A percentile compares a stretch with the other conserved stretches of the same genome.
Evolutionary conservation across 1,140 invertebrate genomes (phyloP).

Genomic region (Aphidius ervi): DNA sequence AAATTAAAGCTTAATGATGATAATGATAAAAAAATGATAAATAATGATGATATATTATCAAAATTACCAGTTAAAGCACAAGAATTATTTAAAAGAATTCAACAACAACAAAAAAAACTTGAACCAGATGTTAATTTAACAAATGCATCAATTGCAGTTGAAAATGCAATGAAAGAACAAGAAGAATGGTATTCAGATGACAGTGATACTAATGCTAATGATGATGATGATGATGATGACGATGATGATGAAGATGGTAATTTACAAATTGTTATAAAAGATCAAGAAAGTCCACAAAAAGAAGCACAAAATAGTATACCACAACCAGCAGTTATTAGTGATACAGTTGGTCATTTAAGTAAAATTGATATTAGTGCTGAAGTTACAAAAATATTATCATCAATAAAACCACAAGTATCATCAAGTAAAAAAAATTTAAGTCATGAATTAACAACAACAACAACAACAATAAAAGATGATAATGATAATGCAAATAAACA

Average conservation of each 20-base stretch:
- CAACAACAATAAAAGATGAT: conserved; percentile 7
- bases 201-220: conserved; percentile 59
- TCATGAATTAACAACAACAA: not conserved
- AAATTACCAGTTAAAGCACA: conserved; percentile 65
- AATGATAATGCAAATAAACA: not conserved
- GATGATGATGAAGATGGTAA: conserved; percentile 31
- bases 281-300: conserved; percentile 24
- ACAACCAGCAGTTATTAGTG: conserved; percentile 54
- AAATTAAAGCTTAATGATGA: conserved; percentile 28
- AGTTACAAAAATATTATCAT: conserved; percentile 64
- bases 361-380: conserved; percentile 72
- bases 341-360: conserved; percentile 64
- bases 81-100: conserved; percentile 65
- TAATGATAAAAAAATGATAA: conserved; percentile 8
- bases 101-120: conserved; percentile 62
- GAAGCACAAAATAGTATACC: conserved; percentile 34
- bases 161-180: conserved; percentile 55
- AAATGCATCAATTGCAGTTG: conserved; percentile 55
- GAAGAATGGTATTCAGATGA: conserved; percentile 78
- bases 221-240: conserved; percentile 29
- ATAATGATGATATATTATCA: conserved; percentile 41
- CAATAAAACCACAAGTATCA: conserved; percentile 57
- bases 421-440: not conserved
- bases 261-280: conserved; percentile 48
- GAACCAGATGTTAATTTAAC: conserved; percentile 45